Base-by-base conservation (phyloP, 1,140 invertebrate species). In the Drosophila tsacasi region DNA sequence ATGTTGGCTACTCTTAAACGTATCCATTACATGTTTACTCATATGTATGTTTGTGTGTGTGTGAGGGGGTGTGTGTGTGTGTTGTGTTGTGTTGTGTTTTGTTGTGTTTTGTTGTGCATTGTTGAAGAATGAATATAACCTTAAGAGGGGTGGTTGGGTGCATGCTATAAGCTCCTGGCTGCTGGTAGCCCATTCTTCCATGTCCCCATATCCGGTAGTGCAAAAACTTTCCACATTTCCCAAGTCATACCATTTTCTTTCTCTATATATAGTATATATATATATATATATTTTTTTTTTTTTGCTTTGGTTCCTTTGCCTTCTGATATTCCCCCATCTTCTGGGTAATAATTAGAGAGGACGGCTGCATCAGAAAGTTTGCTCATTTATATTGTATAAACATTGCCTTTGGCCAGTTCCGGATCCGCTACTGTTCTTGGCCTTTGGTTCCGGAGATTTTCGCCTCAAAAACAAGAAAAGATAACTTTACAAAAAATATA, bases 311-410 rank as follows among this genome's bases (percentile, higher is more conserved):
- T 6, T 19, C 25, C 19, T 40, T 58, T 21, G 15, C 32, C 6
- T 35, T 8, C 10, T 32, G 25, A 27, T 40, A 23, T 27, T 27
- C 10, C 30, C 17, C 21, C 17, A 37, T 35, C 46, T 71, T 54
- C 66, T 78, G 52, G 76, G 52, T 79, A 79, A 79, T 79, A 79
- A 79, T 79, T 79, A 79, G 75, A 79, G 75, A 78, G 52, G 74
- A 52, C 27, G 73, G 64, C 61, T 77, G 80, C 60, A 69, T 59
- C 37, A 55, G 69, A 57, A 89, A 87, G 73, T 89, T 84, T 87
- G 52, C 84, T 89, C 83, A 87, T 87, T 89, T 87, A 87, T 87
- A 84, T 87, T 87, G 81, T 77, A 87, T 87, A 87, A 87, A 87
- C 84, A 85, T 62, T 54, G 82, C 62, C 67, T 61, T 83, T 78